A percentile compares a stretch with the other conserved stretches of the same genome.
phyloP scores from a whole-genome alignment of 1,140 invertebrate species.

The Drosophila nigrodunni region DNA sequence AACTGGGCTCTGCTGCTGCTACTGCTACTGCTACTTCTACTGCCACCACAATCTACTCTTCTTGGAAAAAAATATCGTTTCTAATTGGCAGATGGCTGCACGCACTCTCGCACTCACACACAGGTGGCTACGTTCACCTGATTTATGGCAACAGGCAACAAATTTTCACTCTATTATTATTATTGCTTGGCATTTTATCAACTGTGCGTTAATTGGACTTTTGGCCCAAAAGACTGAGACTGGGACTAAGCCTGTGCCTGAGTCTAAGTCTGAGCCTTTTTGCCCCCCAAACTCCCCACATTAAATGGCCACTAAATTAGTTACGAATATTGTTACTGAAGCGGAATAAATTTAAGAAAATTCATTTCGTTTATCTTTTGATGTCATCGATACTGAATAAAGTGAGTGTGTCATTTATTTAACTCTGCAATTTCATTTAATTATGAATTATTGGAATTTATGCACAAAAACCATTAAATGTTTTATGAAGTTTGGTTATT shows the following conservation, averaged over 20 bases:
- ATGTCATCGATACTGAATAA: background rate
- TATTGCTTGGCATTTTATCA: conserved; percentile 50
- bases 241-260: no score
- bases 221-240: background rate
- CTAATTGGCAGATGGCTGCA: conserved; percentile 42
- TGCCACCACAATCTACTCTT: background rate
- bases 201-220: conserved; percentile 61
- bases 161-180: conserved; percentile 74
- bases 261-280: conserved; percentile 17
- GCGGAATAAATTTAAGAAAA: background rate
- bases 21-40: no score
- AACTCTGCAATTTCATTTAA: no score
- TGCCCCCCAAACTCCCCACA: no score
- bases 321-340: background rate
- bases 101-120: conserved; percentile 3
- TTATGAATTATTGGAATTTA: no score
- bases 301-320: conserved; percentile 1
- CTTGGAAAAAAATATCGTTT: background rate
- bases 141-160: conserved; percentile 50
- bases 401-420: background rate
- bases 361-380: background rate
- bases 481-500: no score
- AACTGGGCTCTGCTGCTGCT: conserved; percentile 2
- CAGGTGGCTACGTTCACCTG: conserved; percentile 12
- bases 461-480: no score